Conservation (phyloP, 2,888 invertebrate genomes). For the Machimus atricapillus region DNA sequence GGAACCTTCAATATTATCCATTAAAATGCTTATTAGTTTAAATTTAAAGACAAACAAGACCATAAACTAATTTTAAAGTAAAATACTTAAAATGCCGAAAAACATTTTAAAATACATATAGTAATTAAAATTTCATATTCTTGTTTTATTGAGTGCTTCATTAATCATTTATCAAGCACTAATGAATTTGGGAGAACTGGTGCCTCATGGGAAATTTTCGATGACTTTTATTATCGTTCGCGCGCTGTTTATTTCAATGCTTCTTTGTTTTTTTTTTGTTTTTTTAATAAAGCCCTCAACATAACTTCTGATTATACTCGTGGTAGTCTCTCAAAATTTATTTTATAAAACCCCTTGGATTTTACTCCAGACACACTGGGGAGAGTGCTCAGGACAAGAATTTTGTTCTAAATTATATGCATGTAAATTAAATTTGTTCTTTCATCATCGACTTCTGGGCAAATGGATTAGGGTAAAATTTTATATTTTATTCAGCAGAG, state of each 20-base stretch:
- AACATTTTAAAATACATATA: neutral
- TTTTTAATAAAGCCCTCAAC: neutral
- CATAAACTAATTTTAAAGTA: neutral
- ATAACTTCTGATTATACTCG: neutral
- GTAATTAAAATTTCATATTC: neutral
- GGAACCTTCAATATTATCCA: neutral
- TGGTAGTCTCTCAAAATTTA: neutral
- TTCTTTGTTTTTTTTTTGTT: neutral
- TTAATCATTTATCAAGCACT: neutral
- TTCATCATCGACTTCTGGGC: neutral
- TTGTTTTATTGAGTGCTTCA: neutral
- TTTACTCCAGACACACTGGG: neutral
- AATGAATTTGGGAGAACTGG: neutral
- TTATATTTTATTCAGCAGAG: neutral
- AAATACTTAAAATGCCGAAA: neutral
- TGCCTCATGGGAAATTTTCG: neutral
- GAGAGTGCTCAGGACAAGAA: neutral
- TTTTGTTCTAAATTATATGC: neutral
- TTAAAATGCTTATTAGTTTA: neutral
- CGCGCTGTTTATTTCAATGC: neutral
- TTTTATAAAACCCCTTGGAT: neutral
- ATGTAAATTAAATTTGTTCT: neutral
- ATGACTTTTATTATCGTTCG: neutral
- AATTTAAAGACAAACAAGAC: neutral
- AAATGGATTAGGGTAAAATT: neutral